Base-by-base conservation (phyloP, 2,888 invertebrate genomes). In the Drosophila prostipennis region DNA sequence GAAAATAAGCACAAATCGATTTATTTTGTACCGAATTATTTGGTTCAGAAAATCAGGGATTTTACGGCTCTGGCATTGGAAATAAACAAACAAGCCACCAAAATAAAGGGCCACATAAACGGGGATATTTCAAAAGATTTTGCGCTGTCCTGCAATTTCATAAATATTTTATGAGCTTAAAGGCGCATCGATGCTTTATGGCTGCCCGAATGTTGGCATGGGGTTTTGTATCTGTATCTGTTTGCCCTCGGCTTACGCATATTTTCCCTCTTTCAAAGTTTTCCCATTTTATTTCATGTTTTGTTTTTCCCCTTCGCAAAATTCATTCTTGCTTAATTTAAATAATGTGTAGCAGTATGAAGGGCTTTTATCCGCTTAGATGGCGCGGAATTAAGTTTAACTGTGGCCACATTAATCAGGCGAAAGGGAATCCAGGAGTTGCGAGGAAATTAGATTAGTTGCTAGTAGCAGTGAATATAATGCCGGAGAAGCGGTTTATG, bases 81-180 rank as follows among this genome's bases (percentile, higher is more conserved):
- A 53, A 59, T 54, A 70, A 59, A 59, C 43, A 67, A 40, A 45
- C 54, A 43, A 39, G 14, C 29, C 29, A 36, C 45, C 43, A n/a
- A 40, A 46, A 61, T 40, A 61, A 39, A 36, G 46, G 16, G 3
- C 42, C 58, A 34, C 19, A 58, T 64, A 57, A 53, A 32, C 10
- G 26, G 2, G 36, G 57, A 58, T 54, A 54, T 53, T 70, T 68
- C 57, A 70, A 58, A 59, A 67, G 48, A 58, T 53, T 58, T 58
- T 51, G 10, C 48, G 26, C 26, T 52, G 64, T 46, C 54, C 43
- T 70, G 67, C 60, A 71, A 77, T 76, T 77, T 81, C 77, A 81
- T 81, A 79, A 81, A 81, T 81, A 81, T 84, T 81, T 81, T 55
- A 81, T 78, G 71, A 73, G 77, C 84, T 79, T 77, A 64, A 80